Conservation (phyloP, 2,113 vertebrate genomes). For the Callipepla squamata region DNA sequence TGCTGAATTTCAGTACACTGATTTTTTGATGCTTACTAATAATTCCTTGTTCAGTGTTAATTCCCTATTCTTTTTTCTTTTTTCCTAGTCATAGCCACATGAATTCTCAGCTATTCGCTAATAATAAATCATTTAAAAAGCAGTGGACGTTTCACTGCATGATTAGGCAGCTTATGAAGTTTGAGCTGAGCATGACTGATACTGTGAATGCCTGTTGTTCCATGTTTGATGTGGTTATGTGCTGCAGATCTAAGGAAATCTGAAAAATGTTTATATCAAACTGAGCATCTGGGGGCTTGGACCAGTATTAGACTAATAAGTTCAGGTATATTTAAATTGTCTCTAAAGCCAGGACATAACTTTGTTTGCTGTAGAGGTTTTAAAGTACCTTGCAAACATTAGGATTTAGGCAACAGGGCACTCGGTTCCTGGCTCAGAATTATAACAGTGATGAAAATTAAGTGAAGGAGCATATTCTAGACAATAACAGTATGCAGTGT, state of each 20-base stretch:
- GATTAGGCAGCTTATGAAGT: neutral
- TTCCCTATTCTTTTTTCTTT: neutral
- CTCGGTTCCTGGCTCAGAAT: neutral
- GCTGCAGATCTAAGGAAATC: neutral
- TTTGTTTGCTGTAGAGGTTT: neutral
- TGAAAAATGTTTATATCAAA: neutral
- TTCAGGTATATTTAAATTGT: neutral
- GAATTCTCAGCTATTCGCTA: neutral
- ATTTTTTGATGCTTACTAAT: neutral
- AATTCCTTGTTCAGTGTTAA: neutral
- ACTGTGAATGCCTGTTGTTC: neutral
- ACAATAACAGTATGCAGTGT: accelerated
- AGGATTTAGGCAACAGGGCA: neutral
- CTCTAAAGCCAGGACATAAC: neutral
- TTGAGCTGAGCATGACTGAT: neutral
- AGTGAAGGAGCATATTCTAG: neutral
- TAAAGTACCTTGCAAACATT: neutral
- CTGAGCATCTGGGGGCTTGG: accelerated
- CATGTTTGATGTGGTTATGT: neutral
- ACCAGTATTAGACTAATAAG: neutral
- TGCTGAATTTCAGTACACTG: neutral
- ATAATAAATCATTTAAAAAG: neutral
- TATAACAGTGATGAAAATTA: neutral
- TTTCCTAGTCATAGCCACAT: neutral
- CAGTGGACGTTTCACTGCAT: neutral